These are phyloP conservation scores for Falcaria lacertinaria DNA, from an alignment of 2,888 invertebrate genomes.

Conservation along the genomic window DNA sequence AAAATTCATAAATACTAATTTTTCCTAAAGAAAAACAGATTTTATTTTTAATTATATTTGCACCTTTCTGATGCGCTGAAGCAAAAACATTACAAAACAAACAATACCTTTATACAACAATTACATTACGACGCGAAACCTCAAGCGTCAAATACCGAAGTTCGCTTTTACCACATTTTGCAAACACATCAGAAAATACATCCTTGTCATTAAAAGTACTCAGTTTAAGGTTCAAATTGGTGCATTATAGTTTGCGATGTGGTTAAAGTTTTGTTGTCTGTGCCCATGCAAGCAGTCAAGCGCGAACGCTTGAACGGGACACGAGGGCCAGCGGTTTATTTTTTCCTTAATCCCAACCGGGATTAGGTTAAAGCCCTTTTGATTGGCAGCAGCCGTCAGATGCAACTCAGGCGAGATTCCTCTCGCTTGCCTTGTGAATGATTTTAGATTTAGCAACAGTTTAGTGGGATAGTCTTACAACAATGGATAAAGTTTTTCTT, in stretches of 20 bases:
- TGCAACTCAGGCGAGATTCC: slow-evolving; percentile 45
- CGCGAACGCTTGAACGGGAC: slow-evolving; percentile 71
- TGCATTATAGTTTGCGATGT: slow-evolving; percentile 8
- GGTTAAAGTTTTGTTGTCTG: slow-evolving; percentile 16
- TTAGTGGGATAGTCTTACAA: neutral
- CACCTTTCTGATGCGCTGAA: slow-evolving; percentile 40
- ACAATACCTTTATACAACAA: slow-evolving; percentile 65
- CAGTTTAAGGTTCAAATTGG: slow-evolving; percentile 20
- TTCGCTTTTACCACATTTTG: slow-evolving; percentile 19
- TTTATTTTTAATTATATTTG: slow-evolving; percentile 25
- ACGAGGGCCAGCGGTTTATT: slow-evolving; percentile 69
- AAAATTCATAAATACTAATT: slow-evolving; percentile 13
- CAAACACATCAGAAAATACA: neutral
- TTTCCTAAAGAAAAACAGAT: slow-evolving; percentile 16
- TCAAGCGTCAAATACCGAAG: slow-evolving; percentile 69
- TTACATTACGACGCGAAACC: slow-evolving; percentile 72
- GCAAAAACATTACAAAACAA: slow-evolving; percentile 59
- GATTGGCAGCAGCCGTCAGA: slow-evolving; percentile 77
- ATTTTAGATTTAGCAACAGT: neutral
- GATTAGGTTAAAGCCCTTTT: slow-evolving; percentile 76
- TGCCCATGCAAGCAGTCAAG: slow-evolving; percentile 55
- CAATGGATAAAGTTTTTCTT: no score
- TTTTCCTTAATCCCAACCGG: slow-evolving; percentile 75
- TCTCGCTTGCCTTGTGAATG: neutral
- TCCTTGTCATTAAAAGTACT: neutral